Conservation (phyloP, 1,140 invertebrate species). For the Drosophila sp. region DNA sequence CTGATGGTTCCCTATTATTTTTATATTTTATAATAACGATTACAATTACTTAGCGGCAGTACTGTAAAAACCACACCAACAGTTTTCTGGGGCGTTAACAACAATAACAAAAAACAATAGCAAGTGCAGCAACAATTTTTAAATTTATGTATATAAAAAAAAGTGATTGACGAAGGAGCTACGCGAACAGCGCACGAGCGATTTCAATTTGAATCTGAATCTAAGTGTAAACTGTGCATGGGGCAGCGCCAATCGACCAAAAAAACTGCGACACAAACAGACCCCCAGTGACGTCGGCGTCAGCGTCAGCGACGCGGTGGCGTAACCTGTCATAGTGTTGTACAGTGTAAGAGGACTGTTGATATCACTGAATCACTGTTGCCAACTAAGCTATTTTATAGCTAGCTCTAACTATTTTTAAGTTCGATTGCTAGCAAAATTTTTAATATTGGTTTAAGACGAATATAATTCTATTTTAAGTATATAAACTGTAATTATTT, state of each 20-base stretch:
- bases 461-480: too few species aligned
- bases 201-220: slow-evolving; percentile 62
- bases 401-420: too few species aligned
- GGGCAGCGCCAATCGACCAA: slow-evolving; percentile 44
- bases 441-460: too few species aligned
- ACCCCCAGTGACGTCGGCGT: slow-evolving; percentile 40
- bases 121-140: slow-evolving; percentile 27
- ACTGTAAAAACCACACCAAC: background rate
- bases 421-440: too few species aligned
- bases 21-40: slow-evolving; percentile 1
- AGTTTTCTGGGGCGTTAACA: slow-evolving; percentile 32
- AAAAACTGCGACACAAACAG: slow-evolving; percentile 16
- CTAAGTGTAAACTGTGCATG: slow-evolving; percentile 59
- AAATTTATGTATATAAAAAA: slow-evolving; percentile 12
- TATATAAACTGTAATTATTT: too few species aligned
- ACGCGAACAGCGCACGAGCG: slow-evolving; percentile 45
- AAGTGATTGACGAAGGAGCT: slow-evolving; percentile 34
- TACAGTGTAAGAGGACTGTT: background rate
- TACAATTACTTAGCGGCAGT: slow-evolving; percentile 9
- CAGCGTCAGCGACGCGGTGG: slow-evolving; percentile 36
- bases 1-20: background rate
- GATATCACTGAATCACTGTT: too few species aligned
- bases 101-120: slow-evolving; percentile 13
- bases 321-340: slow-evolving; percentile 32
- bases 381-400: background rate